Evolutionary conservation across 2,888 invertebrate species (phyloP).

Genomic region (Drosophila mayaguana): DNA sequence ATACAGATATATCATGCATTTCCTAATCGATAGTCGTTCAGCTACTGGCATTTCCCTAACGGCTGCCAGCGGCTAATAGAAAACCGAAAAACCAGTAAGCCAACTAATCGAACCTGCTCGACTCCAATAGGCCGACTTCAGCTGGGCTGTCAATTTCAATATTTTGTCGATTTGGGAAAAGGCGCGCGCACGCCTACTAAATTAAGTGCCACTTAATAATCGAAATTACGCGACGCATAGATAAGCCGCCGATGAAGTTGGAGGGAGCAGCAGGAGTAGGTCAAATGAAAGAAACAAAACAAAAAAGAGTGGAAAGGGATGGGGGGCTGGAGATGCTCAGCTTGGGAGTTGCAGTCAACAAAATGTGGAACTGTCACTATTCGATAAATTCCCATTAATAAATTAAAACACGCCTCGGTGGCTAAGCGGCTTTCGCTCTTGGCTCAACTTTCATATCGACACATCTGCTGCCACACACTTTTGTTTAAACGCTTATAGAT

Average conservation of each 20-base stretch:
- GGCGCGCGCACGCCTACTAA: conserved; percentile 75
- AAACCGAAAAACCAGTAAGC: conserved; percentile 43
- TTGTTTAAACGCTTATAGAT: conserved; percentile 50
- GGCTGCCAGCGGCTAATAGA: conserved; percentile 46
- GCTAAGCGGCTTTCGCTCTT: conserved; percentile 68
- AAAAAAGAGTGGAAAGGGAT: neutral
- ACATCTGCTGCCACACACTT: conserved; percentile 26
- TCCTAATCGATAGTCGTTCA: conserved; percentile 62
- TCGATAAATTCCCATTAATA: conserved; percentile 60
- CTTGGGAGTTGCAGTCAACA: conserved; percentile 7
- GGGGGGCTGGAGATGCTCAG: neutral
- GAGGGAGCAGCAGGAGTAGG: conserved; percentile 42
- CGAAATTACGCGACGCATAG: conserved; percentile 76
- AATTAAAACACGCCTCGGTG: conserved; percentile 55
- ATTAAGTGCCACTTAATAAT: conserved; percentile 82
- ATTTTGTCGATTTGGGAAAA: conserved; percentile 70
- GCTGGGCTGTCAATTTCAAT: conserved; percentile 70
- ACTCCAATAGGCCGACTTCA: conserved; percentile 10
- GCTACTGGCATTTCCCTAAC: conserved; percentile 78
- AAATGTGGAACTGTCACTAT: conserved; percentile 45
- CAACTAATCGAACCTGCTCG: conserved; percentile 44
- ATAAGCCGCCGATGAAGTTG: conserved; percentile 63
- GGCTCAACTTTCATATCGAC: conserved; percentile 43
- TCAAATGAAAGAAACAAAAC: conserved; percentile 42
- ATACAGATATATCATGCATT: conserved; percentile 73